Base-by-base conservation (phyloP, 2,888 invertebrate species). In the Pterobdella sp. region DNA sequence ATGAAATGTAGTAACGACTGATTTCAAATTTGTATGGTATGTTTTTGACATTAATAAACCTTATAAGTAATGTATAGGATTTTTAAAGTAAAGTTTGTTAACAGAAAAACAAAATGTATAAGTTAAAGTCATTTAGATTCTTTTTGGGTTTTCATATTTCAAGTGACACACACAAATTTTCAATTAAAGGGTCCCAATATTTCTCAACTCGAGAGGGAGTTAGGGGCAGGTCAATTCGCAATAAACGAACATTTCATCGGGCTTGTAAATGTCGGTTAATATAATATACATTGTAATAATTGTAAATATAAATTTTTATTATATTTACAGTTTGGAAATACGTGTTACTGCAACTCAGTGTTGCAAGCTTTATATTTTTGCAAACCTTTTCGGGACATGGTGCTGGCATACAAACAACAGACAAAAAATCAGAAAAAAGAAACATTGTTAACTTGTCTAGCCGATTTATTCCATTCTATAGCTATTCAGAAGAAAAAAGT, bases 401-500 rank as follows among this genome's bases (percentile, higher is more conserved):
- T 99, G 72, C 87, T 99, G 77, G 95, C 95, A 84, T 98, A 98
- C 84, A 97, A 97, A 86, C 84, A 84, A 75, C 84, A 84, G 66
- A 81, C 83, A 77, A 85, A 84, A 76, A 85, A 83, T 76, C 79
- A 80, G 77, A 84, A 84, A 77, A 97, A 96, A 85, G 98, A 99
- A 85, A 98, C 97, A 1, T 86, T 99, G 77, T 87, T 99, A 79
- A 94, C 96, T 81, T 98, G 98, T 85, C 87, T 99, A 78, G 97
- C 97, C 76, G 98, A 99, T 87, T 87, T 99, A 76, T 99, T 98
- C 74, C 93, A 97, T 87, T 95, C 92, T 84, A 99, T 99, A 83
- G 96, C 96, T 60, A 97, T 96, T n/a, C 98, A 99, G 84, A 99
- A 99, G 88, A 96, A 96, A 84, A 94, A 96, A 88, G 86, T 97